phyloP scores from a whole-genome alignment of 1,140 invertebrate species.

The Triops cancriformis region DNA sequence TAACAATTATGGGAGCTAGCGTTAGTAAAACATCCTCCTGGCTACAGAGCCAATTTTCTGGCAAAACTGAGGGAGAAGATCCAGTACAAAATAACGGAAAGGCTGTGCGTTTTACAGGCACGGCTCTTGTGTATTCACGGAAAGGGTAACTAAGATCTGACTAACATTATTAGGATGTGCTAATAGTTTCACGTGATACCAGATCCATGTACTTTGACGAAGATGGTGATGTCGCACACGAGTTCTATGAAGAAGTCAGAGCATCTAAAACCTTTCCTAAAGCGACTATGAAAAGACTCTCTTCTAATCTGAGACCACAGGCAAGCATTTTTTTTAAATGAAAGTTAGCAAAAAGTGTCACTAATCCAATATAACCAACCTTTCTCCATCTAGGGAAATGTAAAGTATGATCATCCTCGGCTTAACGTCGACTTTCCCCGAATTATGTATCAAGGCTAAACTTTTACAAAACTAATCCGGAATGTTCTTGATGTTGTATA shows the following conservation, averaged over 20 bases:
- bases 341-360: background rate
- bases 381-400: background rate
- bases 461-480: background rate
- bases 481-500: background rate
- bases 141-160: background rate
- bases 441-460: background rate
- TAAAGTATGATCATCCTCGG: background rate
- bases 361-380: background rate
- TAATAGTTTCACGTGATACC: conserved; percentile 27
- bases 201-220: conserved; percentile 45
- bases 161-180: background rate
- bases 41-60: background rate
- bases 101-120: background rate
- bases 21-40: background rate
- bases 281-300: conserved; percentile 33
- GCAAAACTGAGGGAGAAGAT: background rate
- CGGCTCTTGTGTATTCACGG: background rate
- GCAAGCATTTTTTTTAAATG: conserved; percentile 29
- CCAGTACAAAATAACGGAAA: background rate
- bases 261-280: background rate
- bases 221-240: conserved; percentile 43
- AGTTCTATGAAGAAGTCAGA: conserved; percentile 42
- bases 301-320: conserved; percentile 38
- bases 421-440: background rate
- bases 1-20: background rate